These are phyloP conservation scores for Colistium nudipinnis DNA, from an alignment of 2,113 vertebrate genomes.

Conservation along the genomic window DNA sequence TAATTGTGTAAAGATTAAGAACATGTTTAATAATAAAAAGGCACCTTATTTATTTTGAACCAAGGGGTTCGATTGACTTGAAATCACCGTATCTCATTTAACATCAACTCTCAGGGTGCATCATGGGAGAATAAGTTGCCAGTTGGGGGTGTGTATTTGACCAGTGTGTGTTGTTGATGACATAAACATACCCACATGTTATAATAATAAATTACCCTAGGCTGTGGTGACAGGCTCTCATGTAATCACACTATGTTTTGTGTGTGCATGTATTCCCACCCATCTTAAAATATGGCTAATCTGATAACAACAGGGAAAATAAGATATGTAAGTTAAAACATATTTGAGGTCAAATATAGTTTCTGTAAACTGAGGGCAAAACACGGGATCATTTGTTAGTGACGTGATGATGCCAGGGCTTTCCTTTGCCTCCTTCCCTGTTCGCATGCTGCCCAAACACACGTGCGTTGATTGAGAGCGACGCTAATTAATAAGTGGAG, in stretches of 20 bases:
- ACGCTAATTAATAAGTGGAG: slow-evolving; percentile 54
- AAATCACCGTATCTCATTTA: slow-evolving; percentile 28
- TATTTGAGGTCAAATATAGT: background rate
- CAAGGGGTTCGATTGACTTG: slow-evolving; percentile 26
- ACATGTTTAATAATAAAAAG: background rate
- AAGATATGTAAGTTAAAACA: no score
- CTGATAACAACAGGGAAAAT: background rate
- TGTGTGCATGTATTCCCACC: no score
- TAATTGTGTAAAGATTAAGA: background rate
- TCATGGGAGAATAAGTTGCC: slow-evolving; percentile 33
- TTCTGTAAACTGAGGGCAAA: background rate
- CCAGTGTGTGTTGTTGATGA: slow-evolving; percentile 13
- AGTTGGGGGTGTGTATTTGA: slow-evolving; percentile 28
- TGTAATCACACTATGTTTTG: no score
- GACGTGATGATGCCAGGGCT: background rate
- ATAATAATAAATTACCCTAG: slow-evolving; percentile 20
- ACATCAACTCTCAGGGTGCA: slow-evolving; percentile 31
- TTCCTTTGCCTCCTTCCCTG: slow-evolving; percentile 1
- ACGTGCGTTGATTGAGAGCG: slow-evolving; percentile 28
- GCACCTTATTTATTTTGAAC: background rate
- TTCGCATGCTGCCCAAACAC: background rate
- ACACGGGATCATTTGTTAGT: background rate
- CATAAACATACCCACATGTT: slow-evolving; percentile 2
- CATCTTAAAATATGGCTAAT: background rate
- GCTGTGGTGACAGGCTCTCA: background rate